A percentile compares a stretch with the other conserved stretches of the same genome.
Conservation (phyloP, 2,797 vertebrate genomes). For the Pseudomugil gertrudae region DNA sequence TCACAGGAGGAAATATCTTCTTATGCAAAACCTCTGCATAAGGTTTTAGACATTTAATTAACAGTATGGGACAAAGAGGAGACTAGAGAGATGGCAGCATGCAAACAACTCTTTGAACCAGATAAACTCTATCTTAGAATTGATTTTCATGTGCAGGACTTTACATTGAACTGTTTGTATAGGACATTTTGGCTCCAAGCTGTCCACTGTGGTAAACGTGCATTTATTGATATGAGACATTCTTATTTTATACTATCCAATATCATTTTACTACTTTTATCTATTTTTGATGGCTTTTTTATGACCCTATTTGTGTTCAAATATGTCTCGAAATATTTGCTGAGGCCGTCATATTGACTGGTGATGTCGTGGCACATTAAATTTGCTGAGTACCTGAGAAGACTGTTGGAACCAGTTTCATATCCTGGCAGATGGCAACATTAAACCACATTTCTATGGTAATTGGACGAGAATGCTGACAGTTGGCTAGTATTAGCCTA, state of each 20-base stretch:
- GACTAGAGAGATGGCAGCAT: no score
- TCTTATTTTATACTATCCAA: slow-evolving; percentile 2
- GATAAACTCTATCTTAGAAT: no score
- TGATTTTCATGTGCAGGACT: not conserved
- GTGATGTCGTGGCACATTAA: no score
- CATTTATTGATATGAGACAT: not conserved
- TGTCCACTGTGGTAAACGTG: no score
- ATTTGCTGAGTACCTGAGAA: slow-evolving; percentile 6
- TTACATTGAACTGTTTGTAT: not conserved
- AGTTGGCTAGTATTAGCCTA: no score
- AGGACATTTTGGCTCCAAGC: no score
- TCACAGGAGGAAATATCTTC: no score
- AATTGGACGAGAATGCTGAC: no score
- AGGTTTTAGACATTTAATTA: no score
- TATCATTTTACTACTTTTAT: not conserved
- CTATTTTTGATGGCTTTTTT: not conserved
- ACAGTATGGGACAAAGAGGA: no score
- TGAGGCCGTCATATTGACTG: not conserved
- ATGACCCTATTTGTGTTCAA: not conserved
- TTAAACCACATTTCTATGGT: slow-evolving; percentile 11
- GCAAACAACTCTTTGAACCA: no score
- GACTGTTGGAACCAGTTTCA: slow-evolving; percentile 10
- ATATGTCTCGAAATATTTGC: not conserved
- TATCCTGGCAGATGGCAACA: slow-evolving; percentile 37
- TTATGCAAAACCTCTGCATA: no score